Percentiles rank a stretch among this genome's conserved stretches.
phyloP scores from a whole-genome alignment of 1,140 invertebrate species.

The Drosophila murphyi region DNA sequence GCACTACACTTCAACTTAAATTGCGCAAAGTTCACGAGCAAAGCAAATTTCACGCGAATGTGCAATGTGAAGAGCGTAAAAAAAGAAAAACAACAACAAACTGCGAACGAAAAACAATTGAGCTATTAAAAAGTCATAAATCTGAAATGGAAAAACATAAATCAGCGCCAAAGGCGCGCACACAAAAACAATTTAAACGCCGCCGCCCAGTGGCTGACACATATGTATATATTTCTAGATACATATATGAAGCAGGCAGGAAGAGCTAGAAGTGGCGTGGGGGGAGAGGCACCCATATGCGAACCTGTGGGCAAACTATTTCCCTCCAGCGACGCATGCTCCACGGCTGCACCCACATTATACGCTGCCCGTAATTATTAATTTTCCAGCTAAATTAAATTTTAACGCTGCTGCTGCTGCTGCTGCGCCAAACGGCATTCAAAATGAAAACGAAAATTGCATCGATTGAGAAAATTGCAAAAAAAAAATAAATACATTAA shows the following conservation, averaged over 20 bases:
- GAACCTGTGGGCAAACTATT: conserved; percentile 22
- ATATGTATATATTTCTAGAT: conserved; percentile 5
- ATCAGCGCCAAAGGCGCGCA: conserved; percentile 71
- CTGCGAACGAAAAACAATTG: conserved; percentile 67
- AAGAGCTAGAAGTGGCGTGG: neutral
- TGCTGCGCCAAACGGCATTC: conserved; percentile 58
- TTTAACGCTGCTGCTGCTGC: conserved; percentile 62
- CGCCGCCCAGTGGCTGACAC: conserved; percentile 62
- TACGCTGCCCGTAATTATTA: conserved; percentile 72
- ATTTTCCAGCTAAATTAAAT: conserved; percentile 82
- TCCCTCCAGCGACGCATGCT: conserved; percentile 44
- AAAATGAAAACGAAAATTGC: conserved; percentile 79
- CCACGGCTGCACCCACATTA: conserved; percentile 70
- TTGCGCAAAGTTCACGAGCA: conserved; percentile 74
- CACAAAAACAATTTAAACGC: conserved; percentile 68
- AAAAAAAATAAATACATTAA: conserved; percentile 30
- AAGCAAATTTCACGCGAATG: conserved; percentile 80
- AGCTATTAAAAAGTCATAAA: conserved; percentile 83
- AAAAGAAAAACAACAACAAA: conserved; percentile 27
- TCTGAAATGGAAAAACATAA: conserved; percentile 83
- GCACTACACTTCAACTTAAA: conserved; percentile 57
- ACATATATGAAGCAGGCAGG: neutral
- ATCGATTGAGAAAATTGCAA: conserved; percentile 73
- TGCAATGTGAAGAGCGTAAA: conserved; percentile 60
- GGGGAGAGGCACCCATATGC: too few relatives aligned